Base-by-base conservation (phyloP, 2,797 vertebrate genomes). In the Orientallactaga sibirica region DNA sequence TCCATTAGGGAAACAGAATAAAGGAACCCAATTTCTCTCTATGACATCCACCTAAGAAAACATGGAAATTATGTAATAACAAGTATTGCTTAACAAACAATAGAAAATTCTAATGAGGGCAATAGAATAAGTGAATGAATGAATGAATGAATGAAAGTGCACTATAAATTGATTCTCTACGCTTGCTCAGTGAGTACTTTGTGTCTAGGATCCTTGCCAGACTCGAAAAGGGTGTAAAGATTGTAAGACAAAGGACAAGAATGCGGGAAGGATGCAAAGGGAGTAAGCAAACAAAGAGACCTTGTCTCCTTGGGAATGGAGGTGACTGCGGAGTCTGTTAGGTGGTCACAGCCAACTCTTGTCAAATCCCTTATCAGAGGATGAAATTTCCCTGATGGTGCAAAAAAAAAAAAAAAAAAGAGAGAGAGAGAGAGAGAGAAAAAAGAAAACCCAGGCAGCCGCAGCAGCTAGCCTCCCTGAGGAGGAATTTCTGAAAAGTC, bases 401-500 rank as follows among this genome's bases (percentile, higher is more conserved):
- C 97, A 96, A 33, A 97, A 95, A 48, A 48, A 48, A 48, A 43
- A 43, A 43, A 43, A 43, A 43, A 43, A 43, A 43, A 43, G 43
- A 43, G 7, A 48, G 8, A 48, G 43, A 48, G 8, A 48, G 48
- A 48, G 8, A 48, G 10, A 10, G 10, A 48, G 1, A 8, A 10
- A 48, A 48, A 48, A 9, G 48, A 48, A 10, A 48, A 10, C 8
- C 7, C 7, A 48, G 48, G 48, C 48, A 48, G 48, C 43, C 33
- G 33, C 33, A 2, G 48, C 48, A 48, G 33, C 33, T 52, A 18
- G 68, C 83, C 68, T 97, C 94, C 91, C 88, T 41, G 41, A 88
- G 90, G 95, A 96, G 93, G 58, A 24, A 76, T 89, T 97, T 97
- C 95, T 95, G 96, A 97, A 97, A 90, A 91, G 90, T 84, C 96